Percentiles rank a stretch among this genome's conserved stretches.
Conservation (phyloP, 2,888 invertebrate species). For the Lottia scabra region DNA sequence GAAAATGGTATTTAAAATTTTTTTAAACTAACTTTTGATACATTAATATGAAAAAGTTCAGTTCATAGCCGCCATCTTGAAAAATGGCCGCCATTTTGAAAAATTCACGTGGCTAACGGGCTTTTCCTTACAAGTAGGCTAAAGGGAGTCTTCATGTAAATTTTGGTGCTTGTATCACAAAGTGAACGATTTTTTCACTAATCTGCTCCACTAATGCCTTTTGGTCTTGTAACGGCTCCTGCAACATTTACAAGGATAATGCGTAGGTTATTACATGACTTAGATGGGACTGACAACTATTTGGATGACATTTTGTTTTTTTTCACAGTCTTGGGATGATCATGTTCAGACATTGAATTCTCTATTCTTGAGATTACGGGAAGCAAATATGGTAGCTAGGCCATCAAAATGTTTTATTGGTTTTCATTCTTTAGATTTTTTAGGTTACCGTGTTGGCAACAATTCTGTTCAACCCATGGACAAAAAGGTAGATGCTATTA, state of each 20-base stretch:
- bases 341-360: not conserved
- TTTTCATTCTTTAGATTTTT: not conserved
- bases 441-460: not conserved
- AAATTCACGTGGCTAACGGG: too few species aligned
- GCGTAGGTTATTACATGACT: not conserved
- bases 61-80: too few species aligned
- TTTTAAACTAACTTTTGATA: too few species aligned
- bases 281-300: constrained; percentile 9
- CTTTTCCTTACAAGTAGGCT: too few species aligned
- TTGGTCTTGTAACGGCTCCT: not conserved
- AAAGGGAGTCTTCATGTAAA: too few species aligned
- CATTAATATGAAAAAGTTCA: too few species aligned
- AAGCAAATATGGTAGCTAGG: not conserved
- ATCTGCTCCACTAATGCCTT: not conserved
- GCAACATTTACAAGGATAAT: not conserved
- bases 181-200: too few species aligned
- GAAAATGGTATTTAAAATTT: too few species aligned
- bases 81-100: too few species aligned
- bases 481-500: not conserved
- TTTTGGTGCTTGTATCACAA: too few species aligned
- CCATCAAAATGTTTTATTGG: constrained; percentile 4
- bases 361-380: not conserved
- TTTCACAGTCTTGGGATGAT: not conserved
- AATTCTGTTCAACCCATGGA: not conserved
- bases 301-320: constrained; percentile 14